Base-by-base conservation (phyloP, 2,797 vertebrate species). In the Ctenochaetus hawaiiensis region DNA sequence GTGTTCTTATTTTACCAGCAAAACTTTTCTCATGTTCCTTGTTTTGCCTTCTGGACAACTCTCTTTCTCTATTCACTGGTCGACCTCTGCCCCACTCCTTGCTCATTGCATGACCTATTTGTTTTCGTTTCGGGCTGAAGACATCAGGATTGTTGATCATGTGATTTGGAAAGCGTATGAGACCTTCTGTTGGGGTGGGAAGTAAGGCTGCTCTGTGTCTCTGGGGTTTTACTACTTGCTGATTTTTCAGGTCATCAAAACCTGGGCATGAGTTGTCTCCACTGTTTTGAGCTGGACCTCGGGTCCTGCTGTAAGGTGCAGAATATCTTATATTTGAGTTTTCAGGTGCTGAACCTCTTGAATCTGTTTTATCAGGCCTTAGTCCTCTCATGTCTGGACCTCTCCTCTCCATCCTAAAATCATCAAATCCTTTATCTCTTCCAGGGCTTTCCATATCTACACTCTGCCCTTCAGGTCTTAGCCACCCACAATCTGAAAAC, bases 141-240 rank as follows among this genome's bases (percentile, higher is more conserved):
- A 87, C 48, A 67, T 96, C 94, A 3, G 91, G 80, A 74, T 92
- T 95, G n/a, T 92, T 95, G 9, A 91, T 90, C 2, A 89, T 75
- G 12, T 81, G 75, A 78, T 89, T 91, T 5, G 89, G 84, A 14
- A 85, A 78, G 26, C 91, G 65, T 70, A 94, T 87, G 1, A 91
- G 83, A 49, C 95, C 91, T 86, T 96, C 84, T 8, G 94, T 91
- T 1, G 96, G 96, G 85, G 97, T 96, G 41, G 97, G 98, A 70
- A 99, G 96, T 85, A 98, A 96, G 76, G 96, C 94, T 67, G 95
- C 91, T 47, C 96, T 96, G 58, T 94, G 93, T 37, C 96, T 96
- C 1, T 78, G 85, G 6, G 95, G 92, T 84, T 94, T 96, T 83
- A 89, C 74, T 11, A 75, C 81, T 56, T 93, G 94, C 2, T 91